A percentile compares a stretch with the other conserved stretches of the same genome.
Evolutionary conservation across 2,888 invertebrate species (phyloP).

Genomic region (Drosophila rellima): DNA sequence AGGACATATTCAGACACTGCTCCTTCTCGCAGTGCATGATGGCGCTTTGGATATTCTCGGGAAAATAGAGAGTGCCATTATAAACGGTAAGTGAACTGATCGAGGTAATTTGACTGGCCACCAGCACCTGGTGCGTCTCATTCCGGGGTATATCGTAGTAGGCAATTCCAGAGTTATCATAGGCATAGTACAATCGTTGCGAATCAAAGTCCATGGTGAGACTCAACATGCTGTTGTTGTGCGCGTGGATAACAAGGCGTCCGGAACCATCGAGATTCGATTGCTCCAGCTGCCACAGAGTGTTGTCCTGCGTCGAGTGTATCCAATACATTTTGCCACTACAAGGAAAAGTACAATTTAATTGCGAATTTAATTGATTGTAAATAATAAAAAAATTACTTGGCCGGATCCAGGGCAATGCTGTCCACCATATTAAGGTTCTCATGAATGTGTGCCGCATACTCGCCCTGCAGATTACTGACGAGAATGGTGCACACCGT

Average conservation of each 20-base stretch:
- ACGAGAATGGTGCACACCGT: constrained; percentile 88
- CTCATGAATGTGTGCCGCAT: constrained; percentile 86
- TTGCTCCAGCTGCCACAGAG: constrained; percentile 87
- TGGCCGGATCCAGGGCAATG: constrained; percentile 90
- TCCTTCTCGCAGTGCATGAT: constrained; percentile 89
- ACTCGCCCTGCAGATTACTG: constrained; percentile 91
- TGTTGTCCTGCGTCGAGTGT: constrained; percentile 85
- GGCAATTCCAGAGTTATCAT: constrained; percentile 87
- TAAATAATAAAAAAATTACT: constrained; percentile 76
- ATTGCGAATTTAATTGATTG: constrained; percentile 8
- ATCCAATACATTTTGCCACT: constrained; percentile 88
- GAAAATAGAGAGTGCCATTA: constrained; percentile 89
- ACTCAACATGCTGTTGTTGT: constrained; percentile 86
- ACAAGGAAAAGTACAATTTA: constrained; percentile 3
- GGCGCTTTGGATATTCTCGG: constrained; percentile 88
- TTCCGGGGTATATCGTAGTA: constrained; percentile 87
- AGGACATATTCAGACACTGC: constrained; percentile 85
- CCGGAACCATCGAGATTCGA: constrained; percentile 90
- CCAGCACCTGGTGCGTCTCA: constrained; percentile 75
- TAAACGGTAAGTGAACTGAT: constrained; percentile 89
- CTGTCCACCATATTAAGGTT: constrained; percentile 87
- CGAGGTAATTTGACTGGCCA: constrained; percentile 82
- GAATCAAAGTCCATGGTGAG: constrained; percentile 88
- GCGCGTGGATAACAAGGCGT: constrained; percentile 81
- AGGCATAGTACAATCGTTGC: constrained; percentile 91